Base-by-base conservation (phyloP, 2,113 vertebrate genomes). In the Bungarus multicinctus region DNA sequence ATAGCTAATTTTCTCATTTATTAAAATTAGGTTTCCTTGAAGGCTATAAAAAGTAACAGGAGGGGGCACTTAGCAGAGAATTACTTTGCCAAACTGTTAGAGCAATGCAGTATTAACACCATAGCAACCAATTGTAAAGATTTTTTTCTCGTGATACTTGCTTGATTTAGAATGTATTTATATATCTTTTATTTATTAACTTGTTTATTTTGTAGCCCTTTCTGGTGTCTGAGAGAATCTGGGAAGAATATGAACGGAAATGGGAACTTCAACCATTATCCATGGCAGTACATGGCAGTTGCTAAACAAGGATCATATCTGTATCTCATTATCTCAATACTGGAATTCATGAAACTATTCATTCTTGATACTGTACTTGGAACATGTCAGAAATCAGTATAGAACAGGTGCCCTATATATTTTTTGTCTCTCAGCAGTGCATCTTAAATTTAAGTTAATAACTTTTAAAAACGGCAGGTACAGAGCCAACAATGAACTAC, bases 21-120 rank as follows among this genome's bases (percentile, higher is more conserved):
- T 14, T 86, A 55, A 2, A 92, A 43, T 22, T 88, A 93, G 90
- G 25, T 27, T 45, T 89, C 93, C 47, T 89, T 45, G 5, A 0
- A 1, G 0, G 27, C 6, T 23, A 87, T 53, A 34, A 90, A 60
- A 88, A 95, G 43, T 94, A 25, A 43, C 0, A 12, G 74, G 64
- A 43, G 55, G n/a, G 87, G 96, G 95, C 96, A 97, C 60, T 96
- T 97, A 96, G 96, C 93, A 95, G 97, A 55, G 89, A 89, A 85
- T 5, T 50, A 50, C 81, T 27, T 57, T 55, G 52, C 39, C 74
- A 57, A 57, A 22, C 2, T 52, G 54, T 25, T 55, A 2, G 5
- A 39, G 47, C 30, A 50, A 3, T 39, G 23, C 3, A 92, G 0
- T 4, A 64, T 57, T 43, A 93, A 89, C 60, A 0, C 14, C 93